Evolutionary conservation across 2,797 vertebrate genomes (phyloP).

Genomic region (Gambelia wislizenii): DNA sequence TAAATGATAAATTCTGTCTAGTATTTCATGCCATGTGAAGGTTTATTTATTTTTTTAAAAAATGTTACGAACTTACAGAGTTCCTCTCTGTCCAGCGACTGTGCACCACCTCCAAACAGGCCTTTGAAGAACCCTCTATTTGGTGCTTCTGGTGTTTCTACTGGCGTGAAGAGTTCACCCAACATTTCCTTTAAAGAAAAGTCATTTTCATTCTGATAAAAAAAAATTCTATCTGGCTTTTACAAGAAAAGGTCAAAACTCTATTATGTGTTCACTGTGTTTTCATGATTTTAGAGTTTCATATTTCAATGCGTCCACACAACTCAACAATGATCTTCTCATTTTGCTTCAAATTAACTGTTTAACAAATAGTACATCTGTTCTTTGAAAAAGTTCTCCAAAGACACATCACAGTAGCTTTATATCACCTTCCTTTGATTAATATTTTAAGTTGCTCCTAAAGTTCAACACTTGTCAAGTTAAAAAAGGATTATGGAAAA

Average conservation of each 20-base stretch:
- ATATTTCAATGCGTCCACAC: conserved; percentile 8
- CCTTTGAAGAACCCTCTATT: conserved; percentile 99
- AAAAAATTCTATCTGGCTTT: neutral
- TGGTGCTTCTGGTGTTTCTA: conserved; percentile 97
- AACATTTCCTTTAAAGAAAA: conserved; percentile 92
- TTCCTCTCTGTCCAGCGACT: conserved; percentile 97
- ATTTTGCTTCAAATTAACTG: neutral
- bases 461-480: no score
- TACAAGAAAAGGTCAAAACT: conserved; percentile 33
- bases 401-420: neutral
- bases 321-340: neutral
- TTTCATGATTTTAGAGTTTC: conserved; percentile 13
- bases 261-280: conserved; percentile 13
- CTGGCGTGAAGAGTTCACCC: conserved; percentile 96
- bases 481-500: no score
- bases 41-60: conserved; percentile 17
- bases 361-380: neutral
- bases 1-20: conserved; percentile 12
- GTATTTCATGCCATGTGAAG: neutral
- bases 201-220: conserved; percentile 22
- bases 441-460: neutral
- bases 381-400: neutral
- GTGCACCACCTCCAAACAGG: conserved; percentile 95
- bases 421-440: neutral
- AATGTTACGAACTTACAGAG: conserved; percentile 86